Percentiles rank a stretch among this genome's conserved stretches.
These are phyloP conservation scores for Ischnura elegans DNA, from an alignment of 2,888 invertebrate species.

Conservation along the genomic window DNA sequence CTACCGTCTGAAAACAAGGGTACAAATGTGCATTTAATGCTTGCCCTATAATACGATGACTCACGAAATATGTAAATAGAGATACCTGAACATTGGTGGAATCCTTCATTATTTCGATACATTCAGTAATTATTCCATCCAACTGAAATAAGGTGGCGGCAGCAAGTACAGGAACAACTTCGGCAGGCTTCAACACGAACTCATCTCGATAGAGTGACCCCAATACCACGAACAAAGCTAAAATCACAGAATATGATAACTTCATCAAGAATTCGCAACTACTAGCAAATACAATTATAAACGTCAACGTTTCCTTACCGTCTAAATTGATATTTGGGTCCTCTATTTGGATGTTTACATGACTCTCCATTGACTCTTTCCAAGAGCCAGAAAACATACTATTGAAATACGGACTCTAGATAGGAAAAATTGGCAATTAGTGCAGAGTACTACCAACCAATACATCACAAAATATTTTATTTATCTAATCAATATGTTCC, in stretches of 20 bases:
- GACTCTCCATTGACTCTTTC: slow-evolving; percentile 85
- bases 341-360: slow-evolving; percentile 84
- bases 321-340: slow-evolving; percentile 86
- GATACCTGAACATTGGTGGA: slow-evolving; percentile 84
- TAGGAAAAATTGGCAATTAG: slow-evolving; percentile 69
- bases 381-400: slow-evolving; percentile 91
- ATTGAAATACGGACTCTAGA: slow-evolving; percentile 87
- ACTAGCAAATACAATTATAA: slow-evolving; percentile 54
- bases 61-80: neutral
- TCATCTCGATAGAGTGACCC: slow-evolving; percentile 89
- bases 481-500: no score
- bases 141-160: slow-evolving; percentile 88
- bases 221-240: slow-evolving; percentile 85
- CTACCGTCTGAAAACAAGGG: slow-evolving; percentile 81
- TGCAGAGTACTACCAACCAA: no score
- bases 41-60: neutral
- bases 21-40: slow-evolving; percentile 59
- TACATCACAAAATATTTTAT: no score
- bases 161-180: slow-evolving; percentile 85
- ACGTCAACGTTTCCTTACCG: slow-evolving; percentile 78
- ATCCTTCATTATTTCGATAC: slow-evolving; percentile 86
- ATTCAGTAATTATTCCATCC: slow-evolving; percentile 87
- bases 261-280: neutral
- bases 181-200: slow-evolving; percentile 84
- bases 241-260: slow-evolving; percentile 73